Conservation (phyloP, 2,113 vertebrate species). For the Thunnus thynnus region DNA sequence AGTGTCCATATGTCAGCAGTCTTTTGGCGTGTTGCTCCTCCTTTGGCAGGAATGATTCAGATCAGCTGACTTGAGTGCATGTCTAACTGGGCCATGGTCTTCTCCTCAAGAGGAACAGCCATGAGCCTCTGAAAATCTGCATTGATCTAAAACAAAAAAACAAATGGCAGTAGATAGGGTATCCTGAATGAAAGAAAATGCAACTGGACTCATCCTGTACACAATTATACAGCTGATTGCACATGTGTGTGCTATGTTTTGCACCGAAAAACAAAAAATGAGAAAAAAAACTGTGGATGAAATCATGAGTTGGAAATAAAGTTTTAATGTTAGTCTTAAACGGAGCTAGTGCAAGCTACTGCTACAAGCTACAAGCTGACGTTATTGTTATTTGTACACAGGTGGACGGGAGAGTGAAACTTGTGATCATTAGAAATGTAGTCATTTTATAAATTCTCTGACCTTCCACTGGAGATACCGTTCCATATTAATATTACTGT, state of each 20-base stretch:
- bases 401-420: not conserved
- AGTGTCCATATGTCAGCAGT: slow-evolving; percentile 23
- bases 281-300: no score
- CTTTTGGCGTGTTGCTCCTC: slow-evolving; percentile 41
- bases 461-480: no score
- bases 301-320: no score
- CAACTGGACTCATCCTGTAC: not conserved
- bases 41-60: slow-evolving; percentile 50
- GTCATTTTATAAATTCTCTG: not conserved
- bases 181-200: not conserved
- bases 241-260: no score
- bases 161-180: slow-evolving; percentile 21
- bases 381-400: not conserved
- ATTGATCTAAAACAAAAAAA: slow-evolving; percentile 51
- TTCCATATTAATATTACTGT: not conserved
- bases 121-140: slow-evolving; percentile 58
- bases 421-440: not conserved
- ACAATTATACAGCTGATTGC: not conserved
- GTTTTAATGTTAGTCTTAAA: no score
- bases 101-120: slow-evolving; percentile 45
- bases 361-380: not conserved
- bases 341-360: not conserved
- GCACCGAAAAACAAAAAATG: no score
- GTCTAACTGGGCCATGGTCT: slow-evolving; percentile 43
- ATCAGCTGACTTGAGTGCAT: slow-evolving; percentile 49